Base-by-base conservation (phyloP, 2,888 invertebrate genomes). In the Drosophila incognita region DNA sequence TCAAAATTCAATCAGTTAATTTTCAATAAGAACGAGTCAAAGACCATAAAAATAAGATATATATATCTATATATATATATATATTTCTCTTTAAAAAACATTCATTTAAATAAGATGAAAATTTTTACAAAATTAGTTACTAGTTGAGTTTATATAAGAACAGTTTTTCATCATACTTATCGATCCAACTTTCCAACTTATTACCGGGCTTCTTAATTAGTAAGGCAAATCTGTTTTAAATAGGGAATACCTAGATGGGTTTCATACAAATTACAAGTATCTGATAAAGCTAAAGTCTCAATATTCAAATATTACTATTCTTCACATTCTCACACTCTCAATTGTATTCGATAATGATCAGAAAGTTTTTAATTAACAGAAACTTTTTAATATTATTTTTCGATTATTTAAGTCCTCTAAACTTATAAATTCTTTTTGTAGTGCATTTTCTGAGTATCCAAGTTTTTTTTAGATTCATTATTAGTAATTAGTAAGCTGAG, bases 101-200 rank as follows among this genome's bases (percentile, higher is more conserved):
- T 7, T 21, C 2, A 46, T 2, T 46, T 46, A 13, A 46, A 4
- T 7, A 7, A 4, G 2, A 15, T 7, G 21, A 7, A 15, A 4
- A 2, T 15, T 4, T 24, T 13, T 1, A 15, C 0, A 24, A 24
- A 46, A 15, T 7, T 0, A 15, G 4, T 46, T 2, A 0, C 4
- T 15, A 21, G 15, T 24, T 24, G 2, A 15, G 4, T 24, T 46
- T 7, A 21, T 7, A 7, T 42, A 13, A 0, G 1, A 42, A 21
- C 0, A 46, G 4, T 11, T 40, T n/a, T 40, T 11, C n/a, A 40
- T 4, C 40, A n/a, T 10, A 11, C 10, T 40, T 11, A 10, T n/a
- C 40, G 2, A 4, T 10, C n/a, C 10, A 21, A 21, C 11, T 21
- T 40, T 40, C 4, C 4, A 2, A 40, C 2, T 40, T 40, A 40